Percentiles rank a stretch among this genome's conserved stretches.
Evolutionary conservation across 1,140 invertebrate genomes (phyloP).

Genomic region (Hyposmocoma kahamanoa): DNA sequence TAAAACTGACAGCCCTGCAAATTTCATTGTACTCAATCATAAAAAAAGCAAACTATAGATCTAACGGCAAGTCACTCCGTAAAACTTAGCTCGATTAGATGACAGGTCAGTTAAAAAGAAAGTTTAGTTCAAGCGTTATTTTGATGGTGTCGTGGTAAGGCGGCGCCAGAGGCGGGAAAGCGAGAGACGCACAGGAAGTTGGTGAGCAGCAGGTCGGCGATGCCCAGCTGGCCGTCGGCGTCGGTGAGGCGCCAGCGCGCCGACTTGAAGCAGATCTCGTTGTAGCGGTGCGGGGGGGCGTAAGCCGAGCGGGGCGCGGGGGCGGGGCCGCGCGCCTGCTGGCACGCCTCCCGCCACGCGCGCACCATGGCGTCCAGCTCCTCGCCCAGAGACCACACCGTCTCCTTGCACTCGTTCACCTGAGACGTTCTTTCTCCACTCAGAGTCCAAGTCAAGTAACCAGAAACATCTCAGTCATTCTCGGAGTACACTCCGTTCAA

Average conservation of each 20-base stretch:
- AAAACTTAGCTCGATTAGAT: too few relatives aligned
- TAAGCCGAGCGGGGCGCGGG: constrained; percentile 76
- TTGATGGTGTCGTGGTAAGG: too few relatives aligned
- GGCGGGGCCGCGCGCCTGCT: constrained; percentile 38
- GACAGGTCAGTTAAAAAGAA: too few relatives aligned
- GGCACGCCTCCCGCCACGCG: constrained; percentile 59
- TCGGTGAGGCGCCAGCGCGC: constrained; percentile 99
- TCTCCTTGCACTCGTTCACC: constrained; percentile 93
- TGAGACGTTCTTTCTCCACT: too few relatives aligned
- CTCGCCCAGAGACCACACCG: constrained; percentile 89
- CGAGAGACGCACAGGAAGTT: constrained; percentile 88
- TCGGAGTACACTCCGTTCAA: too few relatives aligned
- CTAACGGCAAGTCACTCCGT: too few relatives aligned
- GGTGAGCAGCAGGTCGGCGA: constrained; percentile 95
- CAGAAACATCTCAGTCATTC: too few relatives aligned
- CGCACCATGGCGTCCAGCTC: constrained; percentile 92
- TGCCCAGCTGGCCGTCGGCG: constrained; percentile 96
- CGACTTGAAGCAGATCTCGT: constrained; percentile 99
- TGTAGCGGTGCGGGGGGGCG: constrained; percentile 87
- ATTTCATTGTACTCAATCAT: too few relatives aligned
- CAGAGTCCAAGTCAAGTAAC: too few relatives aligned
- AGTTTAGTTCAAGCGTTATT: too few relatives aligned
- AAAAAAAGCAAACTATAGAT: too few relatives aligned
- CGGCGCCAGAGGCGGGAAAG: background rate
- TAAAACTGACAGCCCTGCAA: too few relatives aligned